phyloP scores from a whole-genome alignment of 2,113 vertebrate species.

The Tychaedon coryphoeus region DNA sequence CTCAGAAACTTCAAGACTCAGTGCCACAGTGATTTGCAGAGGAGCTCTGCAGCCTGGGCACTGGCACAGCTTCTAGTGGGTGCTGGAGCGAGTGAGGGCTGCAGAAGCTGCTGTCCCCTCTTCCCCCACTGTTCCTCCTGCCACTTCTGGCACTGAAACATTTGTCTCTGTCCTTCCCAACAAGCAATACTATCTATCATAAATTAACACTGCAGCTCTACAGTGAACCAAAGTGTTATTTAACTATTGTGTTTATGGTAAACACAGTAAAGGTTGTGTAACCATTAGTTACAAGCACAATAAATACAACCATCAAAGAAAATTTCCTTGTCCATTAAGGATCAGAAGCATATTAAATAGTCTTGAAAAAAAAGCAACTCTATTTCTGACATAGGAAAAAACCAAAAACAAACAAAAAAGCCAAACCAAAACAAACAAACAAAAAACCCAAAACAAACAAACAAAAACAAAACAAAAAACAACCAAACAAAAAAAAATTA shows the following conservation, averaged over 20 bases:
- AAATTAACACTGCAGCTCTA: neutral
- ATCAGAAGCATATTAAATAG: constrained; percentile 43
- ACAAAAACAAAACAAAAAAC: no score
- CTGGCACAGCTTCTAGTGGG: fast-evolving
- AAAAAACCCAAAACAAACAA: no score
- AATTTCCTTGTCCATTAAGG: neutral
- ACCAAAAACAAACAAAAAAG: neutral
- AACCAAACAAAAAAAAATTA: no score
- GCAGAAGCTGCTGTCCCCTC: neutral
- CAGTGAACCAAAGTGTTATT: neutral
- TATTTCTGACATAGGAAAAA: constrained; percentile 46
- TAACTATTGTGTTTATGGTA: neutral
- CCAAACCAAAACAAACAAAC: no score
- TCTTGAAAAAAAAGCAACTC: constrained; percentile 34
- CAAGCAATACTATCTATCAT: neutral
- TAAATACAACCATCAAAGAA: neutral
- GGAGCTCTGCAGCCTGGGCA: neutral
- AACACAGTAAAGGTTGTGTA: neutral
- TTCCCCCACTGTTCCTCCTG: neutral
- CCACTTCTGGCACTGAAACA: neutral
- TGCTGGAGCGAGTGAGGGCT: neutral
- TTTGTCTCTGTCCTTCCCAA: neutral
- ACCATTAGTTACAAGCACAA: neutral
- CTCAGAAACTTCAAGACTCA: neutral
- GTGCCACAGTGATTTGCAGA: neutral